Base-by-base conservation (phyloP, 1,140 invertebrate species). In the Leptinotarsa undecemlineata region DNA sequence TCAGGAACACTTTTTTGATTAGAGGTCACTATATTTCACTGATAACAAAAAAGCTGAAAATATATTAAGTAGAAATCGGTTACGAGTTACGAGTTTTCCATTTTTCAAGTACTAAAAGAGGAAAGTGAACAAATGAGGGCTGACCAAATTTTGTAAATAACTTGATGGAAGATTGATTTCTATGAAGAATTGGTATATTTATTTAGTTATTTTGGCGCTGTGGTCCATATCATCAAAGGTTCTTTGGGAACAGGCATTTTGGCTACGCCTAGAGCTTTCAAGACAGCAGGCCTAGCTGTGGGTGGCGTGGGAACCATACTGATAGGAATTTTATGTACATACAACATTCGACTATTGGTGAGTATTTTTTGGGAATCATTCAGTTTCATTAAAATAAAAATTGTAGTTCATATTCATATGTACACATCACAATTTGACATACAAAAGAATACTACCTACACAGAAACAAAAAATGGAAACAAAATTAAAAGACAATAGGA, bases 181-280 rank as follows among this genome's bases (percentile, higher is more conserved):
- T 61, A 20, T 19, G 17, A 20, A 61, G 20, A 17, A 61, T 3
- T 20, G 15, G 5, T 61, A 17, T 19, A 21, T 68, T 33, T 17
- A 86, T 86, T 61, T 69, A 93, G 92, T 51, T 90, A 92, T 76
- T 81, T 88, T 2, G 92, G 92, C 2, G 90, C 94, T 0, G 85
- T 94, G 79, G 87, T 91, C 14, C 94, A 95, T 84, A 85, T 96
- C 8, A 82, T 95, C 3, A 96, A 96, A 85, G 92, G 92, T 77
- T 96, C 95, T 11, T 86, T 97, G 23, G 95, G 95, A 1, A 94
- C 94, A 0, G 95, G 95, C 0, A 93, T 96, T 71, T 85, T 97
- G 71, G 94, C 95, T 3, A 95, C 96, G 92, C 95, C 95, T 13
- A 88, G 90, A 74, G 95, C 95, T 2, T 91, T 96, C 77, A 92